These are phyloP conservation scores for Acanthosepion esculentum DNA, from an alignment of 2,888 invertebrate genomes.

Conservation along the genomic window DNA sequence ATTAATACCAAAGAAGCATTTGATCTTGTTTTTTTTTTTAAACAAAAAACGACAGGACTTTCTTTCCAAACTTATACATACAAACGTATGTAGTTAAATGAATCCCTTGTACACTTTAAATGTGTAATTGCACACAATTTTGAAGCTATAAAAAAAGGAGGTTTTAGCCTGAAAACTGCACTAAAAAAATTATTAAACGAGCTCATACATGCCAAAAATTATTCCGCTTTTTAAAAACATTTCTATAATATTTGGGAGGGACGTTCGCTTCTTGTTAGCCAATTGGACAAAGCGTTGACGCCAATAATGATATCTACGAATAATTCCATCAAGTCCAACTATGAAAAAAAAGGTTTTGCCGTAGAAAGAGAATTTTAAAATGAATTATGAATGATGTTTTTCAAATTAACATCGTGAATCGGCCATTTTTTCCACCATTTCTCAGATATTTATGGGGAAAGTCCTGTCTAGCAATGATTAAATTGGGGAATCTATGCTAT, in stretches of 20 bases:
- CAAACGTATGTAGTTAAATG: too few species aligned
- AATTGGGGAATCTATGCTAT: conserved; percentile 10
- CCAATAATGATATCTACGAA: conserved; percentile 4
- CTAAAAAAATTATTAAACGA: too few species aligned
- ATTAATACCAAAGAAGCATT: too few species aligned
- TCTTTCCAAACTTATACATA: too few species aligned
- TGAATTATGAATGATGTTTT: conserved; percentile 33
- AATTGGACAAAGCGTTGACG: neutral
- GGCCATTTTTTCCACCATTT: conserved; percentile 25
- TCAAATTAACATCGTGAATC: conserved; percentile 33
- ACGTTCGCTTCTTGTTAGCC: neutral
- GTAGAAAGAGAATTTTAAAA: neutral
- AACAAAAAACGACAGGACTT: too few species aligned
- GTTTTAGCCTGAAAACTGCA: too few species aligned
- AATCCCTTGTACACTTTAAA: too few species aligned
- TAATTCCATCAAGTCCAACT: neutral
- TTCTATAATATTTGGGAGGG: neutral
- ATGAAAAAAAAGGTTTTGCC: neutral
- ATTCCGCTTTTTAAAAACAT: neutral
- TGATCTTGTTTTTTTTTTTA: too few species aligned
- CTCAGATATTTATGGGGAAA: neutral
- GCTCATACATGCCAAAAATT: neutral
- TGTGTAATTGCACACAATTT: too few species aligned
- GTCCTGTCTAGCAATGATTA: conserved; percentile 13
- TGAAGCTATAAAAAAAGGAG: too few species aligned